Evolutionary conservation across 2,113 vertebrate species (phyloP).

Genomic region (Tylochromis polylepis): DNA sequence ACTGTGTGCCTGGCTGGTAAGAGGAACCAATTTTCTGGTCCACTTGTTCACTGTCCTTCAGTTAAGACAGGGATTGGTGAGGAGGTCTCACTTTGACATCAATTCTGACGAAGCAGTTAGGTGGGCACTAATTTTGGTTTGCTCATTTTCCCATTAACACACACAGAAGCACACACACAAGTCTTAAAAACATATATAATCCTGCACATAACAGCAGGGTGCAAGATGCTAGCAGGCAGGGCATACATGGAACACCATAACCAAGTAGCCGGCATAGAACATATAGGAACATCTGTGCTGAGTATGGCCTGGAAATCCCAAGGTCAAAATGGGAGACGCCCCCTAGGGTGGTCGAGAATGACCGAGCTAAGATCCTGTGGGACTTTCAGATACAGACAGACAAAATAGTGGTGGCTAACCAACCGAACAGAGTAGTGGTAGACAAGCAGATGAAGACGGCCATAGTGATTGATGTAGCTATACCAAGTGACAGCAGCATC

Average conservation of each 20-base stretch:
- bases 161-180: background rate
- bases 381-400: background rate
- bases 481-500: too few relatives aligned
- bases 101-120: conserved; percentile 23
- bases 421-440: background rate
- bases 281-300: background rate
- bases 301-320: background rate
- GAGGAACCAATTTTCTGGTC: conserved; percentile 61
- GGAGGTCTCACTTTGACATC: conserved; percentile 44
- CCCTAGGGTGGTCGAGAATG: fast-evolving
- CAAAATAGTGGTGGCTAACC: background rate
- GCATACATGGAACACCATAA: background rate
- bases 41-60: conserved; percentile 57
- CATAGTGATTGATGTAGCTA: too few relatives aligned
- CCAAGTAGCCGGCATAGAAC: background rate
- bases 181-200: background rate
- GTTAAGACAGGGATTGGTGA: conserved; percentile 53
- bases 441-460: background rate
- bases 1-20: conserved; percentile 19
- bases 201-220: background rate
- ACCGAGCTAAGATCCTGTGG: fast-evolving
- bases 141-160: background rate
- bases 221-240: background rate
- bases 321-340: background rate
- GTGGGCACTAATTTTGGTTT: background rate